Percentiles rank a stretch among this genome's conserved stretches.
Conservation (phyloP, 2,888 invertebrate species). For the Synanthedon tipuliformis region DNA sequence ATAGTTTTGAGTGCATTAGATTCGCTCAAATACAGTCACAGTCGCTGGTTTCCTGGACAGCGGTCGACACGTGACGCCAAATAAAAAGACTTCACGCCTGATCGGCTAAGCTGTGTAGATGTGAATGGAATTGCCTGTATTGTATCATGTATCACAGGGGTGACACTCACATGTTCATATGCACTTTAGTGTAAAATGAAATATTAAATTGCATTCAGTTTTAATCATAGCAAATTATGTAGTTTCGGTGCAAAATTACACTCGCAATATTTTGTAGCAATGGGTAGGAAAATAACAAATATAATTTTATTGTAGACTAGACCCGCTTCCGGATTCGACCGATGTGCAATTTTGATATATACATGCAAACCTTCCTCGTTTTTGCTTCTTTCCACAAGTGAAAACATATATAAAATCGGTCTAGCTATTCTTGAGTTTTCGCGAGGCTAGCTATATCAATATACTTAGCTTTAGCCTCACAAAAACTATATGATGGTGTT, state of each 20-base stretch:
- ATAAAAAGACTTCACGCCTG: constrained; percentile 67
- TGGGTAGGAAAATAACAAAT: too few species aligned
- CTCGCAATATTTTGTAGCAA: too few species aligned
- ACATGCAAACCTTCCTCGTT: too few species aligned
- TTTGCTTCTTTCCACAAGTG: too few species aligned
- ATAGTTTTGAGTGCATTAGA: constrained; percentile 66
- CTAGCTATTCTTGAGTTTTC: too few species aligned
- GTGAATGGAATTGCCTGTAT: constrained; percentile 64
- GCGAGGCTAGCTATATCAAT: too few species aligned
- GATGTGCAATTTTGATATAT: too few species aligned
- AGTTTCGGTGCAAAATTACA: background rate
- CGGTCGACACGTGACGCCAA: constrained; percentile 59
- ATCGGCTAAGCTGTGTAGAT: constrained; percentile 51
- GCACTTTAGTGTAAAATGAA: background rate
- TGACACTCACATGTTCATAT: background rate
- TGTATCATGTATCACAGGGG: constrained; percentile 50
- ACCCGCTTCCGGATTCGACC: too few species aligned
- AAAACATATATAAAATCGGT: too few species aligned
- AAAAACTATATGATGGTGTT: too few species aligned
- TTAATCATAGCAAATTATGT: background rate
- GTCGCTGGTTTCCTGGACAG: constrained; percentile 57
- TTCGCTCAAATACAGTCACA: constrained; percentile 57
- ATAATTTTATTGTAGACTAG: too few species aligned
- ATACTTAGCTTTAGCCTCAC: too few species aligned
- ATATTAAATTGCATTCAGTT: background rate